phyloP scores from a whole-genome alignment of 2,113 vertebrate species.

The Phoxinus phoxinus region DNA sequence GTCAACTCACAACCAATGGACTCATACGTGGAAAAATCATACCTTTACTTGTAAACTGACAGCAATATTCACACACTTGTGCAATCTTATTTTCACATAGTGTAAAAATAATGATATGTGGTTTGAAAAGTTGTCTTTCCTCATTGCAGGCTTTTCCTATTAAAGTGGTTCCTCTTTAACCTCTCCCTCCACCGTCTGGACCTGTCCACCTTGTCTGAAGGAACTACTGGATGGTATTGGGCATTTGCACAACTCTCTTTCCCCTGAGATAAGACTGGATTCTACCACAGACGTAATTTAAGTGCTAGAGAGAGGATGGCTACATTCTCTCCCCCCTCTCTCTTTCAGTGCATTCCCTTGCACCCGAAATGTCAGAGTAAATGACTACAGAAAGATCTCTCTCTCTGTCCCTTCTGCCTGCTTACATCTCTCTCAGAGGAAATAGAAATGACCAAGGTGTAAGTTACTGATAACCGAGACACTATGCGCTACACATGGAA shows the following conservation, averaged over 20 bases:
- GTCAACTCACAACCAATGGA: not conserved
- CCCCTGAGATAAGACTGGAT: slow-evolving; percentile 29
- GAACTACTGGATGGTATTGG: not conserved
- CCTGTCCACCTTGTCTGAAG: not conserved
- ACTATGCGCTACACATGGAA: not conserved
- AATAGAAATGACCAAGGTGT: slow-evolving; percentile 39
- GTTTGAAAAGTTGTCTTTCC: not conserved
- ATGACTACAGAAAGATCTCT: slow-evolving; percentile 43
- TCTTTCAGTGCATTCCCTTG: slow-evolving; percentile 29
- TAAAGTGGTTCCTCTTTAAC: slow-evolving; percentile 12
- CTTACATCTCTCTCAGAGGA: slow-evolving; percentile 29
- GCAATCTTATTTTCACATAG: not conserved
- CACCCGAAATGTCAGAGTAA: slow-evolving; percentile 42
- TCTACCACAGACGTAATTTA: slow-evolving; percentile 46
- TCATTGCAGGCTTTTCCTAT: not conserved
- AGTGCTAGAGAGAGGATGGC: slow-evolving; percentile 31
- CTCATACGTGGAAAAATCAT: no score
- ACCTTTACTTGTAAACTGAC: not conserved
- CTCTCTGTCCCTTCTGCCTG: slow-evolving; percentile 31
- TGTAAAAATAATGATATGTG: not conserved
- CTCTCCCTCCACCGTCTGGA: not conserved
- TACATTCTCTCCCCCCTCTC: slow-evolving; percentile 2
- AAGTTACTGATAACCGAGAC: not conserved
- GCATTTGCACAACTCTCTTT: not conserved
- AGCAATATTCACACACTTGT: not conserved